Conservation (phyloP, 2,888 invertebrate genomes). For the Nematopogon swammerdamellus region DNA sequence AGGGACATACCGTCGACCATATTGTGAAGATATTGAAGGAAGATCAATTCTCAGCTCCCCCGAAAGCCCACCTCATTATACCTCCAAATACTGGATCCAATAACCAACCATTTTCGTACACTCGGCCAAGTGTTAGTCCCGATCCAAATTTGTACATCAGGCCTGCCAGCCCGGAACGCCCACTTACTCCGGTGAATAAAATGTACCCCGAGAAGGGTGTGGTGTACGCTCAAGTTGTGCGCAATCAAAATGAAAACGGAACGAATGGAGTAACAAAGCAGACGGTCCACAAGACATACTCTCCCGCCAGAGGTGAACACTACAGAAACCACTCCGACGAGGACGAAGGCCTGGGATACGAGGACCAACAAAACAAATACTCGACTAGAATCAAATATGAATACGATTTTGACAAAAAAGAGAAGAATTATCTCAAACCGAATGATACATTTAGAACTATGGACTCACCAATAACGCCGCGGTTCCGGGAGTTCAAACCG, state of each 20-base stretch:
- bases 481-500: constrained; percentile 57
- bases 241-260: constrained; percentile 31
- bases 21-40: constrained; percentile 73
- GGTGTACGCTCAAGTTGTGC: constrained; percentile 75
- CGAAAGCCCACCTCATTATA: constrained; percentile 61
- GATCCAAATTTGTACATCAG: constrained; percentile 42
- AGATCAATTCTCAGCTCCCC: constrained; percentile 65
- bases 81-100: constrained; percentile 59
- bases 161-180: constrained; percentile 44
- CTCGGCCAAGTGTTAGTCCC: constrained; percentile 56
- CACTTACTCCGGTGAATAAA: constrained; percentile 41
- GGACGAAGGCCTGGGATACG: constrained; percentile 76
- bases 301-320: constrained; percentile 38
- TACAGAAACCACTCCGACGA: constrained; percentile 66
- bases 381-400: constrained; percentile 29
- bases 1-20: constrained; percentile 71
- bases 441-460: constrained; percentile 40
- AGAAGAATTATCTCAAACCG: constrained; percentile 40
- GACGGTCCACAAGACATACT: constrained; percentile 52
- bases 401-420: constrained; percentile 47
- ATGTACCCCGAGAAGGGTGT: constrained; percentile 56
- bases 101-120: constrained; percentile 81
- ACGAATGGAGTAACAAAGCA: constrained; percentile 28
- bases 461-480: constrained; percentile 63
- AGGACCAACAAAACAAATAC: constrained; percentile 50